Conservation (phyloP, 2,888 invertebrate genomes). For the Conops quadrifasciatus region DNA sequence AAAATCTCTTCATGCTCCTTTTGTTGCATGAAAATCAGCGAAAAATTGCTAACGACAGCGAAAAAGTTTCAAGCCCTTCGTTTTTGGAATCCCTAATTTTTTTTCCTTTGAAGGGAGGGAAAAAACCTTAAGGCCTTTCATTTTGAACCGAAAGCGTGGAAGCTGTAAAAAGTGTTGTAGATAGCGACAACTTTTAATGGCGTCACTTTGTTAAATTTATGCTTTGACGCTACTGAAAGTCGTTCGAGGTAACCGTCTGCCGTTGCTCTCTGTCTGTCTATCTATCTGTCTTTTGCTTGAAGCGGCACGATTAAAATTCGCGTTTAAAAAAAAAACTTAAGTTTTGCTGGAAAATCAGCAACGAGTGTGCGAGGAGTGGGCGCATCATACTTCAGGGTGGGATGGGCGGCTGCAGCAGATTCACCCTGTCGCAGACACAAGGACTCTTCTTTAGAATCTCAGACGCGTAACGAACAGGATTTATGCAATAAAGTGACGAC, state of each 20-base stretch:
- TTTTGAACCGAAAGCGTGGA: neutral
- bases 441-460: too few species aligned
- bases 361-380: neutral
- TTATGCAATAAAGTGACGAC: too few species aligned
- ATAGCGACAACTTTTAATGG: constrained; percentile 56
- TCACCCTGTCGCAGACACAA: too few species aligned
- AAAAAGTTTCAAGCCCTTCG: constrained; percentile 45
- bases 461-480: too few species aligned
- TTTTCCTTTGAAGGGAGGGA: neutral
- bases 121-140: constrained; percentile 10
- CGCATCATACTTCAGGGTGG: neutral
- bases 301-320: constrained; percentile 22
- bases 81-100: constrained; percentile 39
- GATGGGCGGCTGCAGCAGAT: neutral
- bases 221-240: constrained; percentile 50
- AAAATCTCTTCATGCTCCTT: constrained; percentile 6
- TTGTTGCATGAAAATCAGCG: constrained; percentile 43
- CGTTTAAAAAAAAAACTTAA: constrained; percentile 3
- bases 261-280: neutral
- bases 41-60: constrained; percentile 44
- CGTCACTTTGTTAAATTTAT: constrained; percentile 58
- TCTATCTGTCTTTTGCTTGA: neutral
- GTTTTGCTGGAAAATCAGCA: constrained; percentile 6
- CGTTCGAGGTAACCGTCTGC: neutral
- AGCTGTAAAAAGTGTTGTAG: constrained; percentile 38